phyloP scores from a whole-genome alignment of 2,113 vertebrate genomes.

The Odocoileus hemionus region DNA sequence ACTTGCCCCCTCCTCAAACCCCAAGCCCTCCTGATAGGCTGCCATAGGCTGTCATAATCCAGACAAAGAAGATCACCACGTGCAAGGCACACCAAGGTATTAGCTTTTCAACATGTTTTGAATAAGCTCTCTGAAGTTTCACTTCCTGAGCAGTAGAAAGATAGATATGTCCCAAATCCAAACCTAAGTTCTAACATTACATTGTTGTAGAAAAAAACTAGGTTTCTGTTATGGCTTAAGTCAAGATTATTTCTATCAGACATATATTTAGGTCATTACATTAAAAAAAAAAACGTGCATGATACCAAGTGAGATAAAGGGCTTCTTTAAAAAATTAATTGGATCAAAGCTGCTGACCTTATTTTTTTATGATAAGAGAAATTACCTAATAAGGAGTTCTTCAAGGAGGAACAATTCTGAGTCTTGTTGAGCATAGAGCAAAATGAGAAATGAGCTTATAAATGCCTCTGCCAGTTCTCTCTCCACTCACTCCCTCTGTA shows the following conservation, averaged over 20 bases:
- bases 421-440: background rate
- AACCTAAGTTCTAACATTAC: constrained; percentile 39
- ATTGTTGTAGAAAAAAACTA: constrained; percentile 56
- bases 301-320: constrained; percentile 59
- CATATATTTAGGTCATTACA: constrained; percentile 58
- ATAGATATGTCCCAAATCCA: constrained; percentile 51
- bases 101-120: constrained; percentile 66
- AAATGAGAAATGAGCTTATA: constrained; percentile 41
- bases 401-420: constrained; percentile 21
- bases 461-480: constrained; percentile 20
- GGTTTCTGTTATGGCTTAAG: constrained; percentile 63
- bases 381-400: constrained; percentile 66
- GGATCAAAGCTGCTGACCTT: constrained; percentile 64
- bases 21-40: constrained; percentile 67
- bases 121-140: constrained; percentile 63
- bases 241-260: constrained; percentile 61
- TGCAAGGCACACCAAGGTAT: constrained; percentile 64
- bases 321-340: constrained; percentile 60
- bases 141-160: constrained; percentile 62
- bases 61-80: constrained; percentile 49
- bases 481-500: background rate
- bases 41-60: constrained; percentile 35
- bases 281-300: background rate
- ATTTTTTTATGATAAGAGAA: constrained; percentile 53
- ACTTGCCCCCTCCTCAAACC: constrained; percentile 18